Conservation (phyloP, 2,888 invertebrate genomes). For the Hermaeophaga mercurialis region DNA sequence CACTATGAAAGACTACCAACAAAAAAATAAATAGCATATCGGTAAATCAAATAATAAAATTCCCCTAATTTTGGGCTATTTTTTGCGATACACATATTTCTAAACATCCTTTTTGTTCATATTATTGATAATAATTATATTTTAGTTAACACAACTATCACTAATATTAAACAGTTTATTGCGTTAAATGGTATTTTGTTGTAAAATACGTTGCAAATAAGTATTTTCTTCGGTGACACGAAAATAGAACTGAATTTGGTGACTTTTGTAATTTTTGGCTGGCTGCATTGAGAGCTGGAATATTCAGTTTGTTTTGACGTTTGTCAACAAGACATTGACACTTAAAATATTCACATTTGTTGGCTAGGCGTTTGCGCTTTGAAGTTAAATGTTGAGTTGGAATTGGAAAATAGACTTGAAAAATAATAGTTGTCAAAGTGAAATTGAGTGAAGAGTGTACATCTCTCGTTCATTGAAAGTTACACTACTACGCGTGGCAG, state of each 20-base stretch:
- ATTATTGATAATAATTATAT: neutral
- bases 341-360: conserved; percentile 4
- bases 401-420: conserved; percentile 3
- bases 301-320: neutral
- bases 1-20: conserved; percentile 21
- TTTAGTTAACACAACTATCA: neutral
- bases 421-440: conserved; percentile 8
- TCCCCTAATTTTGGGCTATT: too few species aligned
- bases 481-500: conserved; percentile 20
- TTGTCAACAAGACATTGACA: conserved; percentile 4
- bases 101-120: too few species aligned
- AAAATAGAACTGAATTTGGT: too few species aligned
- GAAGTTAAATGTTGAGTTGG: neutral
- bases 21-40: too few species aligned
- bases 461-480: conserved; percentile 4
- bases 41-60: too few species aligned
- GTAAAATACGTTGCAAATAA: too few species aligned
- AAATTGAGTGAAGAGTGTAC: conserved; percentile 9
- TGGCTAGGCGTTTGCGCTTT: conserved; percentile 20
- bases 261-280: too few species aligned
- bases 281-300: neutral
- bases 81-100: too few species aligned
- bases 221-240: too few species aligned
- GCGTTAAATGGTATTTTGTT: too few species aligned
- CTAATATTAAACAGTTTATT: too few species aligned